Evolutionary conservation across 2,888 invertebrate genomes (phyloP).

Genomic region (Shargacucullia verbasci): DNA sequence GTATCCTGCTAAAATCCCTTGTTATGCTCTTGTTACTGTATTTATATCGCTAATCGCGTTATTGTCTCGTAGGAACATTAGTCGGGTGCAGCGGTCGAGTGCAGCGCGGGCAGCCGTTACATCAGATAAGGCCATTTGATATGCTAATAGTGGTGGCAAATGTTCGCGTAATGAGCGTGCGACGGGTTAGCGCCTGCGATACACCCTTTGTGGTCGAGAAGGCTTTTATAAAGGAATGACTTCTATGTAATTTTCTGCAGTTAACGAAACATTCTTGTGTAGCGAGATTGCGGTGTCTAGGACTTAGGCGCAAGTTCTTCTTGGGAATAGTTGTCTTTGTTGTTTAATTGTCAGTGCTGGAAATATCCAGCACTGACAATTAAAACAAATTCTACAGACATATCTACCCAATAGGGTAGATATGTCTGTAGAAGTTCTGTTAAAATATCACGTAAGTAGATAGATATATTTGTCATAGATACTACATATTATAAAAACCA

Average conservation of each 20-base stretch:
- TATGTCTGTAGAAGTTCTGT: too few relatives aligned
- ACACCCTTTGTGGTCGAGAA: conserved; percentile 49
- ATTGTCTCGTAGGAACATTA: conserved; percentile 75
- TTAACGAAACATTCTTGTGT: conserved; percentile 32
- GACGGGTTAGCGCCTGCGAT: conserved; percentile 77
- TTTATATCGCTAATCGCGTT: conserved; percentile 80
- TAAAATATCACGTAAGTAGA: too few relatives aligned
- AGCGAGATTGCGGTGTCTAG: conserved; percentile 7
- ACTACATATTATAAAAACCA: too few relatives aligned
- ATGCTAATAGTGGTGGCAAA: conserved; percentile 84
- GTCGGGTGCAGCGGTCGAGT: conserved; percentile 60
- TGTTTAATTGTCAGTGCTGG: background rate
- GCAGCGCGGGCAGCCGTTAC: conserved; percentile 72
- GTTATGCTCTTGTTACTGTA: conserved; percentile 74
- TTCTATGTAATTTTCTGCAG: conserved; percentile 45
- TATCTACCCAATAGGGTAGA: too few relatives aligned
- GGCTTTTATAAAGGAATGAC: conserved; percentile 47
- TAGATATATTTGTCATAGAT: too few relatives aligned
- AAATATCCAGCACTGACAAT: too few relatives aligned
- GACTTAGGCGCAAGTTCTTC: background rate
- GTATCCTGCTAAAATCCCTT: conserved; percentile 56
- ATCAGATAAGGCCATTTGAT: conserved; percentile 85
- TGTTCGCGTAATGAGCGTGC: conserved; percentile 81
- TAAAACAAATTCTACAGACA: too few relatives aligned
- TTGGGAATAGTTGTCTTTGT: background rate